Evolutionary conservation across 2,888 invertebrate genomes (phyloP).

Genomic region (Priapulus caudatus): DNA sequence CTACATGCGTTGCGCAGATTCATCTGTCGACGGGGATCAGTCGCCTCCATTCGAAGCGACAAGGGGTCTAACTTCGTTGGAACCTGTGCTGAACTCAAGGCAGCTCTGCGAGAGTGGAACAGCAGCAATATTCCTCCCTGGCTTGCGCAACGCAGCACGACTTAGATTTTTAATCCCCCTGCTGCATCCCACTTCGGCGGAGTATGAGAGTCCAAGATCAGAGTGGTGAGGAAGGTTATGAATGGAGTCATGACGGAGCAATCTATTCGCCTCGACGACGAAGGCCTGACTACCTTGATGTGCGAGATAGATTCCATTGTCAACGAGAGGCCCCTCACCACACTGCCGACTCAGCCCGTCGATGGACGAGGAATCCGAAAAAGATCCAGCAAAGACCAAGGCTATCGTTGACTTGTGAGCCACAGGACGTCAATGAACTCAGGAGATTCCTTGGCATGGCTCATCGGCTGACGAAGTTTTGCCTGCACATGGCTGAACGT

Average conservation of each 20-base stretch:
- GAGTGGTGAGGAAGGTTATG: slow-evolving; percentile 14
- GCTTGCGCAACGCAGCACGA: too few species aligned
- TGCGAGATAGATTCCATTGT: slow-evolving; percentile 18
- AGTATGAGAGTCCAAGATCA: slow-evolving; percentile 19
- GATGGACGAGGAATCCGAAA: slow-evolving; percentile 11
- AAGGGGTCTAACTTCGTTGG: too few species aligned
- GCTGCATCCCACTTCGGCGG: slow-evolving; percentile 20
- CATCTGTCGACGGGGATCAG: too few species aligned
- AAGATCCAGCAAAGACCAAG: slow-evolving; percentile 9
- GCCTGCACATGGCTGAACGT: too few species aligned
- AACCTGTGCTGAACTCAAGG: too few species aligned
- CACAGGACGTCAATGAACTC: slow-evolving; percentile 9
- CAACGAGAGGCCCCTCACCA: slow-evolving; percentile 17
- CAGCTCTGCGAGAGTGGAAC: too few species aligned
- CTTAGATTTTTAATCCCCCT: slow-evolving; percentile 20
- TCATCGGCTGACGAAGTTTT: too few species aligned
- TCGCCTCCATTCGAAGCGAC: too few species aligned
- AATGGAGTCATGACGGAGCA: slow-evolving; percentile 14
- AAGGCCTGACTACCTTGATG: slow-evolving; percentile 15
- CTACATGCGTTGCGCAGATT: too few species aligned
- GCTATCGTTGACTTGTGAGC: slow-evolving; percentile 8
- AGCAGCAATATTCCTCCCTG: too few species aligned
- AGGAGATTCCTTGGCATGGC: slow-evolving; percentile 14
- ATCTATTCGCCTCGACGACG: slow-evolving; percentile 14
- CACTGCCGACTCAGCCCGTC: too few species aligned